Percentiles rank a stretch among this genome's conserved stretches.
Conservation (phyloP, 2,113 vertebrate genomes). For the Ornithorhynchus anatinus region DNA sequence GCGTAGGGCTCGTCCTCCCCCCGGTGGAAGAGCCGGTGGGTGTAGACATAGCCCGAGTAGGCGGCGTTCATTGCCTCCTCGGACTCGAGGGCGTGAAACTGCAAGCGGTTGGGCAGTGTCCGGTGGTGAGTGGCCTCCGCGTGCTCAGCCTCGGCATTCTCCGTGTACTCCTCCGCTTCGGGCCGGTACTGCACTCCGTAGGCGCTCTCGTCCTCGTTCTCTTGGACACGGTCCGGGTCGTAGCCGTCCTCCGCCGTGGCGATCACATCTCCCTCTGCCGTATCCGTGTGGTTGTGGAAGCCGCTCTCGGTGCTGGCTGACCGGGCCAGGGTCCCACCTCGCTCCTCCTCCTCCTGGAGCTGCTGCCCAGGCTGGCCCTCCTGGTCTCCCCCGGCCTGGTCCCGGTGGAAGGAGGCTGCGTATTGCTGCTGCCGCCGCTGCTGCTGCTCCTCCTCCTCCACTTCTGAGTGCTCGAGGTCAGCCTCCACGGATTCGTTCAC, state of each 20-base stretch:
- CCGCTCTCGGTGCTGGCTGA: constrained; percentile 95
- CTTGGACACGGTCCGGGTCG: constrained; percentile 67
- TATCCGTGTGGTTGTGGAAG: constrained; percentile 94
- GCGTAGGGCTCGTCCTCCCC: constrained; percentile 85
- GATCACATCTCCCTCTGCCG: constrained; percentile 89
- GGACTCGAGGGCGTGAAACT: constrained; percentile 77
- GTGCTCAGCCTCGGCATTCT: constrained; percentile 90
- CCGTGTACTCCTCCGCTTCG: constrained; percentile 90
- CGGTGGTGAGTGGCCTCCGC: constrained; percentile 70
- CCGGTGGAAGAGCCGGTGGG: constrained; percentile 75
- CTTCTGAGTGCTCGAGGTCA: constrained; percentile 75
- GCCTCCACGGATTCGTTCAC: constrained; percentile 83
- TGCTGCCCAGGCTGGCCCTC: constrained; percentile 57
- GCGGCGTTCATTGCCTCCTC: constrained; percentile 83
- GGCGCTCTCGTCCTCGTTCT: constrained; percentile 77
- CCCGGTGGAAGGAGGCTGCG: constrained; percentile 43
- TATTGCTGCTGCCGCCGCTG: constrained; percentile 14
- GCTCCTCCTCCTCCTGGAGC: constrained; percentile 74
- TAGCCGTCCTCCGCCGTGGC: constrained; percentile 71
- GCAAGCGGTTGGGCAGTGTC: constrained; percentile 74
- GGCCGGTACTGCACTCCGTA: constrained; percentile 81
- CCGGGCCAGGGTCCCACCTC: constrained; percentile 77
- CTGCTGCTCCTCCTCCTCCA: constrained; percentile 67
- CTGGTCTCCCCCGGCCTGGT: constrained; percentile 55
- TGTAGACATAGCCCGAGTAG: constrained; percentile 90